These are phyloP conservation scores for Petaurus breviceps DNA, from an alignment of 2,113 vertebrate genomes.

Conservation along the genomic window DNA sequence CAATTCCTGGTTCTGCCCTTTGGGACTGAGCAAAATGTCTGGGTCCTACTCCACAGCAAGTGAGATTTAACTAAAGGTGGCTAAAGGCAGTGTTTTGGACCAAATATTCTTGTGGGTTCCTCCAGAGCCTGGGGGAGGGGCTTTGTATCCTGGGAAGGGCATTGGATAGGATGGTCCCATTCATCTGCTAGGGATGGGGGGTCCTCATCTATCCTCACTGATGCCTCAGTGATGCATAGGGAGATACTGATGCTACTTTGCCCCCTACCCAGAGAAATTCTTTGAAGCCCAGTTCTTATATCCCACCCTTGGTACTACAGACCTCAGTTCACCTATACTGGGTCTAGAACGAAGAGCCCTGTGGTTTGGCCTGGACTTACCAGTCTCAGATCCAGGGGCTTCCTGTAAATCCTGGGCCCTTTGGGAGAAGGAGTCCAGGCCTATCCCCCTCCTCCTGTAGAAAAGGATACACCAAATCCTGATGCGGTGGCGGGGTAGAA, in stretches of 20 bases:
- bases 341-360: neutral
- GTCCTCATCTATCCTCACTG: neutral
- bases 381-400: neutral
- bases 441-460: neutral
- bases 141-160: no score
- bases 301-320: no score
- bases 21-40: no score
- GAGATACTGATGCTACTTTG: no score
- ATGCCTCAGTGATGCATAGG: neutral
- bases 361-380: no score
- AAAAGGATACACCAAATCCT: slow-evolving; percentile 87
- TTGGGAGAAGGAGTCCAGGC: slow-evolving; percentile 1
- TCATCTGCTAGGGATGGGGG: neutral
- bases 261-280: no score
- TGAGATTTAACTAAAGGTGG: no score
- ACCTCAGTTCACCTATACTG: no score
- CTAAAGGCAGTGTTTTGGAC: neutral
- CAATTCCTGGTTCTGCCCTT: no score
- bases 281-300: no score
- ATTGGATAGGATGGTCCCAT: no score
- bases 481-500: neutral
- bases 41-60: no score
- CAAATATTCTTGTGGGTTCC: neutral
- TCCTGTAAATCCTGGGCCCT: neutral
- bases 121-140: neutral